Evolutionary conservation across 1,140 invertebrate genomes (phyloP), one percentile per base, ranked within the genome.

Genomic region (Temnothorax curvispinosus): DNA sequence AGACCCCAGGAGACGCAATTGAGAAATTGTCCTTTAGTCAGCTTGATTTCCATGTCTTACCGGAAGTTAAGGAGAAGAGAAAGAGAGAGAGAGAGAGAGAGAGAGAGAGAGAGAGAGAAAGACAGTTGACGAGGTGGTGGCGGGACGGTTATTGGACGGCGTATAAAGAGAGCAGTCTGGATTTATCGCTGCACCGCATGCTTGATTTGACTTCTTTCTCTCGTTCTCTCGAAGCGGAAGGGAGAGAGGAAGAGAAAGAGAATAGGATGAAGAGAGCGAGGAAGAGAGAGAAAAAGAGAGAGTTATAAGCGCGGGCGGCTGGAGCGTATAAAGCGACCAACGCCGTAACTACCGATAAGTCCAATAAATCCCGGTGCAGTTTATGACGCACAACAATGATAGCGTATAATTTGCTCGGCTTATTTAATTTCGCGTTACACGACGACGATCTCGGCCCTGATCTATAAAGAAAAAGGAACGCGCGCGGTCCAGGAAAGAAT

Each of bases 401-500:
- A 92, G 87, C 90, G 85, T 92, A 87, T 91, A 90, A 92, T 92
- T 90, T 87, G 87, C 77, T 88, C 50, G 62, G 54, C 74, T 85
- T 76, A 85, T 87, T 87, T 86, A 88, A 90, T 88, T 90, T 88
- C 82, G 87, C 47, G 65, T 62, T 85, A 76, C 56, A 52, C 41
- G 82, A 67, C 18, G 67, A 74, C 71, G 77, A 87, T 64, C 62
- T 54, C 35, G 58, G 44, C 67, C 62, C 64, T 41, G 58, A 77
- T 72, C 35, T 64, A 47, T 27, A 65, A 35, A 77, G 32, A 60
- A 44, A 58, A 18, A 84, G 58, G 72, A 85, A 76, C 47, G 64
- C 44, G 60, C 38, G 4, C 38, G 67, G 27, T 82, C 80, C 18
- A 72, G 54, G 41, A 72, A 72, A 74, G 41, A 74, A 13, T 60